Conservation (phyloP, 2,797 vertebrate genomes). For the Rousettus madagascariensis region DNA sequence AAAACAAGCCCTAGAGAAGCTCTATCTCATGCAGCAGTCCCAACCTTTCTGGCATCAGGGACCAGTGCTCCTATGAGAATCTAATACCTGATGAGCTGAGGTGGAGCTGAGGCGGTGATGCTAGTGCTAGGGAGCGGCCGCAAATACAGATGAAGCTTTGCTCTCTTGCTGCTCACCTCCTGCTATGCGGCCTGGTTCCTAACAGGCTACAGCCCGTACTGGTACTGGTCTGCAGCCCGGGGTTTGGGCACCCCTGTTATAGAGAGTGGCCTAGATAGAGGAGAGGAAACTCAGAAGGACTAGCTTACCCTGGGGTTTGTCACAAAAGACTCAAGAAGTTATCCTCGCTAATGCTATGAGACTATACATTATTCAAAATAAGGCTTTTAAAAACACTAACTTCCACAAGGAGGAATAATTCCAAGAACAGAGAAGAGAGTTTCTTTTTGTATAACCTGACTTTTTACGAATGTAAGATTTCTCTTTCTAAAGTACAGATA, state of each 20-base stretch:
- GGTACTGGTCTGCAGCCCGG: too few species aligned
- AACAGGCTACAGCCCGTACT: too few species aligned
- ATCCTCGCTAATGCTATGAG: not conserved
- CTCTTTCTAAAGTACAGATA: not conserved
- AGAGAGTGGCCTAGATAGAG: not conserved
- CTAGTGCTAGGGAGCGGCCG: too few species aligned
- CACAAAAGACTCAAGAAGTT: not conserved
- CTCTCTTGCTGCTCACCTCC: too few species aligned
- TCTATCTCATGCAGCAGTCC: not conserved
- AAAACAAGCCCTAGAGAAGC: not conserved
- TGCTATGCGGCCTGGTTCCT: too few species aligned
- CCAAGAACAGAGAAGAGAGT: not conserved
- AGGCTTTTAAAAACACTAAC: not conserved
- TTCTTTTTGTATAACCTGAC: not conserved
- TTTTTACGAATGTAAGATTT: not conserved
- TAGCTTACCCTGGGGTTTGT: not conserved
- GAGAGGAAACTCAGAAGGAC: not conserved
- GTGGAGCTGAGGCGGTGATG: too few species aligned
- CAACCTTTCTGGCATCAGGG: too few species aligned
- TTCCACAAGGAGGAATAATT: not conserved
- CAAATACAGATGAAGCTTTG: too few species aligned
- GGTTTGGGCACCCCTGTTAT: too few species aligned
- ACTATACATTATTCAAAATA: not conserved
- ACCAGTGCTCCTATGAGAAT: too few species aligned
- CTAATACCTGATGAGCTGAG: too few species aligned